phyloP scores from a whole-genome alignment of 2,113 vertebrate species.

The Azemiops feae region DNA sequence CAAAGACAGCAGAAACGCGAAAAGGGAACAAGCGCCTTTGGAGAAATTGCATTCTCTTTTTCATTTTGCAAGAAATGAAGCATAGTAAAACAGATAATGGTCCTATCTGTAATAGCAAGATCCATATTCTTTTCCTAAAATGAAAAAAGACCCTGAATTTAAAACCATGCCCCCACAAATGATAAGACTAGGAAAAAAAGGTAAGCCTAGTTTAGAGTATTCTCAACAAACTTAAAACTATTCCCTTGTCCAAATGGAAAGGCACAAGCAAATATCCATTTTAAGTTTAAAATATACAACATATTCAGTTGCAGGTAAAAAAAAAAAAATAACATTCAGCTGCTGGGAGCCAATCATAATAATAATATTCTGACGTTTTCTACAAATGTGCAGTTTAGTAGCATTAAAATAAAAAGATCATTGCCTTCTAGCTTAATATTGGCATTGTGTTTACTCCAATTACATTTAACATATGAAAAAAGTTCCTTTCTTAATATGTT shows the following conservation, averaged over 20 bases:
- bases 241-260: not conserved
- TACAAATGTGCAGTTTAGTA: not conserved
- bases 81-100: not conserved
- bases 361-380: not conserved
- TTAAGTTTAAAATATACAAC: not conserved
- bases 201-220: not conserved
- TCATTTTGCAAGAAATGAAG: not conserved
- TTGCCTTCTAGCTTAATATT: not conserved
- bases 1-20: not conserved
- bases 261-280: not conserved
- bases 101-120: not conserved
- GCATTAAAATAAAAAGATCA: not conserved
- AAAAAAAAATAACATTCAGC: not conserved
- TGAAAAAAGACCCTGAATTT: not conserved
- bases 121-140: not conserved
- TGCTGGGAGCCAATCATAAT: not conserved
- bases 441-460: not conserved
- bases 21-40: not conserved
- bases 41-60: not conserved
- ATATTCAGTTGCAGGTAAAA: not conserved
- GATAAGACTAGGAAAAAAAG: not conserved
- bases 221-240: not conserved
- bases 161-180: not conserved
- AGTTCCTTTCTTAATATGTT: not conserved
- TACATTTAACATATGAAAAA: not conserved